Base-by-base conservation (phyloP, 1,140 invertebrate species). In the Gerris buenoi region DNA sequence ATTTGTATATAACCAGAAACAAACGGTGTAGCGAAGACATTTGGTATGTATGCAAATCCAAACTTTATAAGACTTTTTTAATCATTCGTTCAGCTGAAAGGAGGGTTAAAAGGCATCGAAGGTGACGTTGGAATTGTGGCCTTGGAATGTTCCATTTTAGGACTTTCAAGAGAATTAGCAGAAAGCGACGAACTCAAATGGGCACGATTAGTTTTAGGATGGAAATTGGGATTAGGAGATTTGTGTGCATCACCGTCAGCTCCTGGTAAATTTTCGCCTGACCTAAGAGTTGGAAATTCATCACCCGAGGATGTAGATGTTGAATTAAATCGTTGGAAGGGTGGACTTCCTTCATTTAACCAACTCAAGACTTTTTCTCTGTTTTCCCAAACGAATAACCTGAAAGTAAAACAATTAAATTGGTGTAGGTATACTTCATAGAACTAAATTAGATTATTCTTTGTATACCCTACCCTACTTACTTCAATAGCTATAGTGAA, bases 371-470 rank as follows among this genome's bases (percentile, higher is more conserved):
- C 33, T 46, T 46, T 46, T 46, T 46, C 33, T 46, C 33, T 46
- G 33, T 46, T 81, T 27, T 76, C 75, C 1, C 70, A 70, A 25
- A 78, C 77, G 27, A 65, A 71, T 66, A 75, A 69, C 25, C 70
- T 72, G 5, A n/a, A n/a, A n/a, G n/a, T n/a, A n/a, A n/a, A n/a
- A n/a, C n/a, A n/a, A n/a, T n/a, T n/a, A n/a, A n/a, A n/a, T n/a
- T n/a, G n/a, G n/a, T n/a, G n/a, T n/a, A n/a, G n/a, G n/a, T n/a
- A n/a, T n/a, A n/a, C n/a, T n/a, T n/a, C n/a, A n/a, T n/a, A n/a
- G n/a, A n/a, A n/a, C n/a, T n/a, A n/a, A n/a, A n/a, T n/a, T n/a
- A n/a, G n/a, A n/a, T n/a, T n/a, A n/a, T n/a, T n/a, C n/a, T n/a
- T n/a, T n/a, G n/a, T n/a, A n/a, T n/a, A n/a, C n/a, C n/a, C n/a